Evolutionary conservation across 2,797 vertebrate genomes (phyloP).

Genomic region (Myotis pilosus): DNA sequence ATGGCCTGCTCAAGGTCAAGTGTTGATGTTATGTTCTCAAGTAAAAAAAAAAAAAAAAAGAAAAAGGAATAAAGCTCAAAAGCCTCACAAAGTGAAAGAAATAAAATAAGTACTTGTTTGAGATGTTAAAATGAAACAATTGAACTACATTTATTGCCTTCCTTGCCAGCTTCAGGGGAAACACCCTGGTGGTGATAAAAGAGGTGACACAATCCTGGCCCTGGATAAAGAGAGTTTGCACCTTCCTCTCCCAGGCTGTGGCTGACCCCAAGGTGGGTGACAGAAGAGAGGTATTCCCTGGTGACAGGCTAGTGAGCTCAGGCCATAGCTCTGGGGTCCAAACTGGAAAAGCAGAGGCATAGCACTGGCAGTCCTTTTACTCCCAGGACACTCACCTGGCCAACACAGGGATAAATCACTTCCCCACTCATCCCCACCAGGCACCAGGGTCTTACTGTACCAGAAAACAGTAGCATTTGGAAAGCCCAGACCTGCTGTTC

Average conservation of each 20-base stretch:
- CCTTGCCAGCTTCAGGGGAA: not conserved
- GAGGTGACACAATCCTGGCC: slow-evolving; percentile 37
- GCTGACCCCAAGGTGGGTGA: not conserved
- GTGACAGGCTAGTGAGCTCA: not conserved
- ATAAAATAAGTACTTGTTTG: slow-evolving; percentile 40
- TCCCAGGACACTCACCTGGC: not conserved
- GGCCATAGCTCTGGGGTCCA: not conserved
- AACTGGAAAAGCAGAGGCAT: not conserved
- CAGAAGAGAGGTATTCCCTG: not conserved
- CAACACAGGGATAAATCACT: not conserved
- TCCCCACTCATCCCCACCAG: not conserved
- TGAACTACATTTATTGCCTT: slow-evolving; percentile 24
- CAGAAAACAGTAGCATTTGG: not conserved
- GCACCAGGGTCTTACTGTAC: not conserved
- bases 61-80: not conserved
- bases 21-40: not conserved
- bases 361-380: not conserved
- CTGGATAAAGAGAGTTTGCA: not conserved
- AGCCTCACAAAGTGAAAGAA: not conserved
- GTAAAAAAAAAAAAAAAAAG: not conserved
- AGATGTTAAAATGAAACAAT: slow-evolving; percentile 49
- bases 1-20: not conserved
- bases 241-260: not conserved
- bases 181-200: slow-evolving; percentile 56
- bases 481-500: not conserved